Percentiles rank a stretch among this genome's conserved stretches.
These are phyloP conservation scores for Chrysogorgia sp. DNA, from an alignment of 92 coral and sea anemone species.

Conservation along the genomic window DNA sequence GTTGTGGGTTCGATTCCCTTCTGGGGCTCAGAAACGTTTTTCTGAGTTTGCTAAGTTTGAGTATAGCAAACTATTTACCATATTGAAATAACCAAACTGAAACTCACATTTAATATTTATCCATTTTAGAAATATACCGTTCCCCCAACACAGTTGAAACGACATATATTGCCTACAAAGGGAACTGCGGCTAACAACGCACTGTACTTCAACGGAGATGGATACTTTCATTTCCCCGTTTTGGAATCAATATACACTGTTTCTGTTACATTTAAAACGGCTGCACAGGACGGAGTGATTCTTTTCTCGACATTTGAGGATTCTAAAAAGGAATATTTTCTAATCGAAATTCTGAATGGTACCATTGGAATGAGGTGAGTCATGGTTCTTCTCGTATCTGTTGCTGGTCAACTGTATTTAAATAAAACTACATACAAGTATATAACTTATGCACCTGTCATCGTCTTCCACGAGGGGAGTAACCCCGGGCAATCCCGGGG, in stretches of 20 bases:
- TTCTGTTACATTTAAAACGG: slow-evolving; percentile 3
- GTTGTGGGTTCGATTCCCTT: no score
- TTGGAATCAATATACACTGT: no score
- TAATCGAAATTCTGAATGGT: slow-evolving; percentile 41
- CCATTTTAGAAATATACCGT: slow-evolving; percentile 7
- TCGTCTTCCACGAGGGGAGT: no score
- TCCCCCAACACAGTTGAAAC: not conserved
- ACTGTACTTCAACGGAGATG: slow-evolving; percentile 14
- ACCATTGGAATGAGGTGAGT: slow-evolving; percentile 33
- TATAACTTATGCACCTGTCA: no score
- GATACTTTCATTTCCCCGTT: not conserved
- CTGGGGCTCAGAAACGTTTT: no score
- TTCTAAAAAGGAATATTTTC: not conserved
- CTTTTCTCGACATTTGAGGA: not conserved
- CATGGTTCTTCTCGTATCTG: not conserved
- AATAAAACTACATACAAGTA: no score
- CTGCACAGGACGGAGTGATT: slow-evolving; percentile 11
- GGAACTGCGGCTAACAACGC: not conserved
- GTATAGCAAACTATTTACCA: no score
- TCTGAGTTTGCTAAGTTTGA: no score
- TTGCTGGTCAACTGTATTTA: no score
- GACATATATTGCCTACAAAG: not conserved
- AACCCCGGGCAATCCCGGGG: no score
- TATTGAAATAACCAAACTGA: no score
- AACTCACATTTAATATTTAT: no score